Conservation (phyloP, 1,140 invertebrate genomes). For the Apis laboriosa region DNA sequence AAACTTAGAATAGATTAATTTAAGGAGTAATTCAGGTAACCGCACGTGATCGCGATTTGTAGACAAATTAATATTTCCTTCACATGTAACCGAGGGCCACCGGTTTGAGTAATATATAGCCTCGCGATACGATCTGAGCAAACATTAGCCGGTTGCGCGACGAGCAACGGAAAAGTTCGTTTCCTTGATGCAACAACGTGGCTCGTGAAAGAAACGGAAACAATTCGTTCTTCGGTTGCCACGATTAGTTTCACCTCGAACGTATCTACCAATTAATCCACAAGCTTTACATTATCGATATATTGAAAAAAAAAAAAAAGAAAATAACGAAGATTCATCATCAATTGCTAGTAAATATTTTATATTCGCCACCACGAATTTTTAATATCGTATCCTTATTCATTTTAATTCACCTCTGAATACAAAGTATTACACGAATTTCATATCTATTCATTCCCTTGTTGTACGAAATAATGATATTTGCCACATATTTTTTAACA, state of each 20-base stretch:
- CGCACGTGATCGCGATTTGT: neutral
- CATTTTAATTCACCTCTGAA: too few species aligned
- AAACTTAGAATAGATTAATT: too few species aligned
- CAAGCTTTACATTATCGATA: too few species aligned
- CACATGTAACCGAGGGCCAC: neutral
- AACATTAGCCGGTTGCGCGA: neutral
- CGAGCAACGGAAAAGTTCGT: neutral
- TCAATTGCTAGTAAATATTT: too few species aligned
- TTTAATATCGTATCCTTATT: too few species aligned
- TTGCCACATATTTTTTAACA: too few species aligned
- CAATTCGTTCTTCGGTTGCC: slow-evolving; percentile 21
- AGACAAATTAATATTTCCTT: neutral
- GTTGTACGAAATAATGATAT: too few species aligned
- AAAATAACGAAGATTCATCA: neutral
- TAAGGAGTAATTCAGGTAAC: too few species aligned
- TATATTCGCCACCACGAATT: neutral
- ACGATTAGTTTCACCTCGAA: slow-evolving; percentile 31
- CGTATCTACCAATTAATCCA: slow-evolving; percentile 17
- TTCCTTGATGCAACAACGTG: slow-evolving; percentile 1
- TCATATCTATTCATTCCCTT: too few species aligned
- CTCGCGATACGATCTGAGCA: neutral
- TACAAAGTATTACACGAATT: too few species aligned
- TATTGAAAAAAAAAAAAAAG: too few species aligned
- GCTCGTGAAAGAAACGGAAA: slow-evolving; percentile 12
- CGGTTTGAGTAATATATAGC: neutral